A percentile compares a stretch with the other conserved stretches of the same genome.
Evolutionary conservation across 2,797 vertebrate genomes (phyloP).

Genomic region (Spinus pinus): DNA sequence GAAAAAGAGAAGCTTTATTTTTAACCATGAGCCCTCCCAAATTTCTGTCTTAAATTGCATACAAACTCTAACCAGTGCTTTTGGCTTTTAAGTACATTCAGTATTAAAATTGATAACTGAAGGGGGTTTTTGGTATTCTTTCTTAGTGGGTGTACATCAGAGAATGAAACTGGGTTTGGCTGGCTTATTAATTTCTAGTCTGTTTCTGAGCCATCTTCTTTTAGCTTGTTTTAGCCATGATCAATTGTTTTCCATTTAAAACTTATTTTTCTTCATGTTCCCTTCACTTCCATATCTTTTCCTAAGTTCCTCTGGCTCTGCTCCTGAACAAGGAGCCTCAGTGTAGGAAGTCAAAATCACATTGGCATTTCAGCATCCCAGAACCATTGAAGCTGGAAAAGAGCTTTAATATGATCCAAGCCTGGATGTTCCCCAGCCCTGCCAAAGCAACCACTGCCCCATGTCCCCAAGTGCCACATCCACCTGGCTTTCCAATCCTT

Average conservation of each 20-base stretch:
- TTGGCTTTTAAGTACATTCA: background rate
- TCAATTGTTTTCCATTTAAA: background rate
- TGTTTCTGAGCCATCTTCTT: background rate
- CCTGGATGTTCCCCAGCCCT: background rate
- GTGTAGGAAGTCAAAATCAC: too few relatives aligned
- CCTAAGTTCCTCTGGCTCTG: background rate
- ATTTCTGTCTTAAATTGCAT: background rate
- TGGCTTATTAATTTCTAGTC: background rate
- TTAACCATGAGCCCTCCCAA: background rate
- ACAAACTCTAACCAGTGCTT: background rate
- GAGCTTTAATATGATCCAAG: background rate
- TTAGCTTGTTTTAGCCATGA: background rate
- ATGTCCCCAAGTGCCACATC: background rate
- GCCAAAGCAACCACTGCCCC: background rate
- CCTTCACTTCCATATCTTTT: background rate
- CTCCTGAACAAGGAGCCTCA: background rate
- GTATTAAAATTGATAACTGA: background rate
- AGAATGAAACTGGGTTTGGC: background rate
- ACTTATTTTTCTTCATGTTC: background rate
- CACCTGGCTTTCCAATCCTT: background rate
- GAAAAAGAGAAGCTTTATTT: background rate
- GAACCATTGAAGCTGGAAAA: background rate
- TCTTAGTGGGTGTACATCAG: background rate
- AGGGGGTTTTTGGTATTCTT: accelerated
- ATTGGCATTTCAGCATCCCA: background rate